phyloP scores from a whole-genome alignment of 2,888 invertebrate species.

The Ochropacha duplaris region DNA sequence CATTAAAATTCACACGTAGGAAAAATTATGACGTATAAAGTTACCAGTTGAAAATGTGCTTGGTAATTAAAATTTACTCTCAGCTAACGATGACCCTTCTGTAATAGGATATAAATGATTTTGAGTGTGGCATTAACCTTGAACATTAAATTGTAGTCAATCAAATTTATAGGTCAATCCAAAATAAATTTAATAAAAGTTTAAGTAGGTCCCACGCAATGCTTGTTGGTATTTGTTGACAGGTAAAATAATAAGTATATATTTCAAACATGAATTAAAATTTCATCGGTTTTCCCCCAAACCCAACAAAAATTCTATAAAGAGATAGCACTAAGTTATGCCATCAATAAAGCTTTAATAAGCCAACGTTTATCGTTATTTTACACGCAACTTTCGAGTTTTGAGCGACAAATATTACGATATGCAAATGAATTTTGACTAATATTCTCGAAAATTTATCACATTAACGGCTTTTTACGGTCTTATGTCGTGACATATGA shows the following conservation, averaged over 20 bases:
- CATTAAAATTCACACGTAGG: constrained; percentile 44
- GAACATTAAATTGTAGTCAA: neutral
- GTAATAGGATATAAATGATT: neutral
- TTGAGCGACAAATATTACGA: constrained; percentile 63
- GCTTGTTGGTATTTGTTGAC: neutral
- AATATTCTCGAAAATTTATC: constrained; percentile 59
- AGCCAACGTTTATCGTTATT: constrained; percentile 51
- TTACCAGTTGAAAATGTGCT: constrained; percentile 4
- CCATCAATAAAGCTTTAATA: constrained; percentile 73
- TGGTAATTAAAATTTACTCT: constrained; percentile 6
- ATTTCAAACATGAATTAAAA: neutral
- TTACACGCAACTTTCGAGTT: constrained; percentile 60
- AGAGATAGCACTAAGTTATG: constrained; percentile 46
- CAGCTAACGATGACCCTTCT: neutral
- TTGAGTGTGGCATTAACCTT: neutral
- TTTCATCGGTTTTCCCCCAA: neutral
- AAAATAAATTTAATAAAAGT: too few species aligned
- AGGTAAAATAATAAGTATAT: neutral
- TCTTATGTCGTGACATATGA: constrained; percentile 70
- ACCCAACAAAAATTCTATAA: constrained; percentile 16
- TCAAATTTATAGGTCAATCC: too few species aligned
- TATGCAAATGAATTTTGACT: constrained; percentile 70
- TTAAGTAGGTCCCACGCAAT: too few species aligned
- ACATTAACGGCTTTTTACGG: constrained; percentile 58
- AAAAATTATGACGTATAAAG: constrained; percentile 29